Evolutionary conservation across 2,797 vertebrate genomes (phyloP).

Genomic region (Nasua narica): DNA sequence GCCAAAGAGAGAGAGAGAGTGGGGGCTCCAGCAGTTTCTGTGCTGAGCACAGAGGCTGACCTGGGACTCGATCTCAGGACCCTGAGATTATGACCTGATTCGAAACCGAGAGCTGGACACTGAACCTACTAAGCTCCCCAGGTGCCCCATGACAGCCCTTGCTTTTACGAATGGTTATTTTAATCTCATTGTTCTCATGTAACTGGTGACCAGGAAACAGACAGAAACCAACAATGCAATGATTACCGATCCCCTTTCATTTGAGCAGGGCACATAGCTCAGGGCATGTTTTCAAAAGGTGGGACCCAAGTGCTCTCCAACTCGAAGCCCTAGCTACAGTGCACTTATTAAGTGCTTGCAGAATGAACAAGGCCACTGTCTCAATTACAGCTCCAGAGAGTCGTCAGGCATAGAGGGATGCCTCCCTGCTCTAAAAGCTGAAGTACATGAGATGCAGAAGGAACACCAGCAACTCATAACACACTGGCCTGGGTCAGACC

Average conservation of each 20-base stretch:
- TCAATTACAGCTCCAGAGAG: neutral
- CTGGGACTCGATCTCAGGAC: neutral
- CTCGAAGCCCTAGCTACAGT: neutral
- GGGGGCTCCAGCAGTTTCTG: neutral
- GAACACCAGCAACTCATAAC: neutral
- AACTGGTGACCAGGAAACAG: neutral
- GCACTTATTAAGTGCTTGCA: neutral
- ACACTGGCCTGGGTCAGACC: neutral
- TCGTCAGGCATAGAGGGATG: neutral
- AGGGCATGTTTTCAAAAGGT: neutral
- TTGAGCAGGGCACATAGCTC: neutral
- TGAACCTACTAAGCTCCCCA: neutral
- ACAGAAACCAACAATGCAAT: neutral
- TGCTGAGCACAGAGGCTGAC: neutral
- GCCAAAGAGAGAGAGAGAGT: neutral
- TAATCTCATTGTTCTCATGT: conserved; percentile 7
- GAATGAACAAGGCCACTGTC: neutral
- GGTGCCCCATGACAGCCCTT: neutral
- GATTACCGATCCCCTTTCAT: neutral
- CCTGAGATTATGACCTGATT: neutral
- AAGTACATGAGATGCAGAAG: neutral
- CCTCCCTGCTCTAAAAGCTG: too few relatives aligned
- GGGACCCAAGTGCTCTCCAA: neutral
- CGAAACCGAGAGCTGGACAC: neutral
- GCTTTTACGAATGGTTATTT: neutral